Evolutionary conservation across 2,113 vertebrate species (phyloP).

Genomic region (Rhynchomys soricoides): DNA sequence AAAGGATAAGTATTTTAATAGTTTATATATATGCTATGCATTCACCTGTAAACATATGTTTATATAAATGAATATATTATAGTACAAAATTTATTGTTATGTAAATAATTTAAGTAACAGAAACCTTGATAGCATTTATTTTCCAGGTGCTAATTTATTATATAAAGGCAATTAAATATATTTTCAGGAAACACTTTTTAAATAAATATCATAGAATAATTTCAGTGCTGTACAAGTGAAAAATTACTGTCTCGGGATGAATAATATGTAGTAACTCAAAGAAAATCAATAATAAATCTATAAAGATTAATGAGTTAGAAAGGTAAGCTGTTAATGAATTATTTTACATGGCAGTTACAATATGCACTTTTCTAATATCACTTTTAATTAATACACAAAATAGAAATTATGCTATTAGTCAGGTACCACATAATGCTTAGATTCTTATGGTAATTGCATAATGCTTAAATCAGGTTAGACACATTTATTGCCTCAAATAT

Average conservation of each 20-base stretch:
- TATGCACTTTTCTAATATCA: neutral
- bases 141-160: neutral
- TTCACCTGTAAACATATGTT: neutral
- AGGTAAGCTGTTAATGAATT: neutral
- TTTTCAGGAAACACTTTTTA: constrained; percentile 43
- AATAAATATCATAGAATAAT: constrained; percentile 15
- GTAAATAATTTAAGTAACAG: neutral
- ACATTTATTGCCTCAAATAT: neutral
- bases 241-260: constrained; percentile 7
- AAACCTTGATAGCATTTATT: neutral
- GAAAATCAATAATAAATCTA: neutral
- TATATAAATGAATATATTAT: neutral
- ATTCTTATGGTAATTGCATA: neutral
- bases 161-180: constrained; percentile 29
- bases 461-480: neutral
- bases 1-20: neutral
- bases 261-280: neutral
- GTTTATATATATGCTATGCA: neutral
- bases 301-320: constrained; percentile 2
- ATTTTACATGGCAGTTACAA: neutral
- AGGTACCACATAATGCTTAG: neutral
- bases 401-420: neutral
- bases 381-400: neutral
- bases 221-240: constrained; percentile 18
- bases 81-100: neutral